phyloP scores from a whole-genome alignment of 2,888 invertebrate species.

The Brachynemurus nebulosus region DNA sequence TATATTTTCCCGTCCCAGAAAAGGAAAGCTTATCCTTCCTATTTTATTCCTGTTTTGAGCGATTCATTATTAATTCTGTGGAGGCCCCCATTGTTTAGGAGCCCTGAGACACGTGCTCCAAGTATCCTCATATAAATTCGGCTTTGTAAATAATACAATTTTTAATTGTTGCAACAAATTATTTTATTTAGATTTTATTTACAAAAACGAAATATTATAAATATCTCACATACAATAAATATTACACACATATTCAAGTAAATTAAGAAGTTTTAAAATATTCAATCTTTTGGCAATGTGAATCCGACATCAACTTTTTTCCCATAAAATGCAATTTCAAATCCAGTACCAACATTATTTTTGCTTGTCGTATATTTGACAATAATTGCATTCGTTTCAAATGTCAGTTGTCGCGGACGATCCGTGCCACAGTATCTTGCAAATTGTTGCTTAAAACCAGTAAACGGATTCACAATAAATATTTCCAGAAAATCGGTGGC shows the following conservation, averaged over 20 bases:
- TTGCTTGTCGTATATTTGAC: background rate
- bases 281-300: too few relatives aligned
- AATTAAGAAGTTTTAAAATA: background rate
- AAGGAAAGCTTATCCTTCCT: too few relatives aligned
- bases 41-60: too few relatives aligned
- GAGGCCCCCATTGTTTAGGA: too few relatives aligned
- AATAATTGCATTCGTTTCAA: background rate
- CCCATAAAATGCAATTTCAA: background rate
- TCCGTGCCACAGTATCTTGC: background rate
- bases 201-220: slow-evolving; percentile 9
- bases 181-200: slow-evolving; percentile 17
- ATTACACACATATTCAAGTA: slow-evolving; percentile 22
- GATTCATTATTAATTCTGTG: too few relatives aligned
- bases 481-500: background rate
- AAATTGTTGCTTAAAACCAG: background rate
- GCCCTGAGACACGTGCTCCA: too few relatives aligned
- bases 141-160: too few relatives aligned
- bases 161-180: slow-evolving; percentile 6
- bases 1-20: too few relatives aligned
- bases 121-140: too few relatives aligned
- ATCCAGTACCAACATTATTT: slow-evolving; percentile 1
- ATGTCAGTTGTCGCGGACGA: background rate
- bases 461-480: background rate
- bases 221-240: slow-evolving; percentile 10
- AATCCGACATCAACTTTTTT: too few relatives aligned